Conservation (phyloP, 1,140 invertebrate species). For the Sinonovacula constricta region DNA sequence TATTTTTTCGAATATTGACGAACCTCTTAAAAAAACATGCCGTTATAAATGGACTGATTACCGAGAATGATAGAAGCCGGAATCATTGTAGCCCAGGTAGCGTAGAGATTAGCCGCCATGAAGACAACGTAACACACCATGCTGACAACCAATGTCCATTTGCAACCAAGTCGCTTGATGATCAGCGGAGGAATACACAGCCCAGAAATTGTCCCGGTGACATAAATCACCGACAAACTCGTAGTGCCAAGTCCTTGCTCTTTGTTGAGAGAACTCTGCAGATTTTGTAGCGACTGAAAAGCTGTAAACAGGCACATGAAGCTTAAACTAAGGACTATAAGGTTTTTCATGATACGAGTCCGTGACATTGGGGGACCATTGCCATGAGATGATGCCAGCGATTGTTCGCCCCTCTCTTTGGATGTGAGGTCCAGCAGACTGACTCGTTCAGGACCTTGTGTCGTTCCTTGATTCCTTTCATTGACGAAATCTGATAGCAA, state of each 20-base stretch:
- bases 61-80: constrained; percentile 88
- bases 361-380: constrained; percentile 49
- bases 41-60: background rate
- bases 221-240: constrained; percentile 90
- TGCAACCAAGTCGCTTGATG: constrained; percentile 88
- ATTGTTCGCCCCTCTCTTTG: too few relatives aligned
- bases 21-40: too few relatives aligned
- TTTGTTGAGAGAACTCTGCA: constrained; percentile 73
- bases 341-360: constrained; percentile 67
- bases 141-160: constrained; percentile 95
- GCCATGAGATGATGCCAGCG: too few relatives aligned
- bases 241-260: constrained; percentile 67
- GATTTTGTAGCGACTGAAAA: constrained; percentile 71
- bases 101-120: constrained; percentile 93
- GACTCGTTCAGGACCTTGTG: too few relatives aligned
- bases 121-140: constrained; percentile 96
- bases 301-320: constrained; percentile 73
- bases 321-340: constrained; percentile 65
- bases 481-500: too few relatives aligned
- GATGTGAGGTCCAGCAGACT: too few relatives aligned
- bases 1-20: too few relatives aligned
- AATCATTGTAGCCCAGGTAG: constrained; percentile 86
- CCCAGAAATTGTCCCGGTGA: constrained; percentile 91
- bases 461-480: too few relatives aligned
- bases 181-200: constrained; percentile 90